Evolutionary conservation across 2,113 vertebrate species (phyloP), one percentile per base, ranked within the genome.

Genomic region (Progne subis): DNA sequence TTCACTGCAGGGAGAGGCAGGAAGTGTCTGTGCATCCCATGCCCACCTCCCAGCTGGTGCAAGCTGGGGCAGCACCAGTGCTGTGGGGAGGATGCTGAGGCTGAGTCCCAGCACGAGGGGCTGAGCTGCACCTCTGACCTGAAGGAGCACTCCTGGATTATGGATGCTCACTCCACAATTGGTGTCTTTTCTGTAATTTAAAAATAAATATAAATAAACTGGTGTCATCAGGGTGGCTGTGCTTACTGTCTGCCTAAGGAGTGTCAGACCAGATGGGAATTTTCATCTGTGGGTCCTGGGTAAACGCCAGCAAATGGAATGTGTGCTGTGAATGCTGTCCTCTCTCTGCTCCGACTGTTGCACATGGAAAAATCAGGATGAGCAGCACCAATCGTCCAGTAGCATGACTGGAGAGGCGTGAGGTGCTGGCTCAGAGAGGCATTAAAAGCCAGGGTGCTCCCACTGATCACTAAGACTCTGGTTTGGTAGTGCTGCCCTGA

Each of bases 91-190:
- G 60, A 49, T 25, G 72, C 14, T 37, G 7, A 1, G 11, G 52
- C 29, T 67, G 56, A 68, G 82, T 21, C 31, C 2, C 37, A 43
- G 55, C 5, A 3, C 0, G 0, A 43, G 11, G 20, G 19, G 43
- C 41, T 28, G 16, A 5, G 23, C 46, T 65, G 10, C 46, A 20
- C 16, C 11, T 64, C 65, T 10, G 24, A 13, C 6, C 49, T 44
- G 20, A 41, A 41, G 57, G 44, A 68, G 28, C 29, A 47, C 15
- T 7, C 64, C 50, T 68, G 9, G 32, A n/a, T 18, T 18, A 18
- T 24, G 49, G 47, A 65, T 49, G 7, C 19, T 82, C 13, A 1
- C 26, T 56, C 53, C 26, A 17, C 16, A 46, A 10, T 1, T 1
- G 4, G 31, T 7, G 9, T 47, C 37, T 39, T 37, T 59, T 17